phyloP scores from a whole-genome alignment of 2,888 invertebrate genomes.

The Amphipyra berbera region DNA sequence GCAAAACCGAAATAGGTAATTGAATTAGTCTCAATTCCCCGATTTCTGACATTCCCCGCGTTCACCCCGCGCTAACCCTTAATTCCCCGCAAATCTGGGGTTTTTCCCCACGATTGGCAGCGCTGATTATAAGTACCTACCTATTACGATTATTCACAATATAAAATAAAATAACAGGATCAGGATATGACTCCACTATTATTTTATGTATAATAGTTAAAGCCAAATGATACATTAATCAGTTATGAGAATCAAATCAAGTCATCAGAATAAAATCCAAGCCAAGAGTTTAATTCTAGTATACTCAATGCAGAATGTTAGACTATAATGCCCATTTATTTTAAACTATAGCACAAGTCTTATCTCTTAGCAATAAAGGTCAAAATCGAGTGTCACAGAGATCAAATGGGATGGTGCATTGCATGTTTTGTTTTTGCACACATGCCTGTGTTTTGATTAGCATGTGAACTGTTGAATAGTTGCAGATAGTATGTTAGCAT shows the following conservation, averaged over 20 bases:
- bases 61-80: too few species aligned
- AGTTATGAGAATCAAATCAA: constrained; percentile 7
- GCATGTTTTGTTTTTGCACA: constrained; percentile 67
- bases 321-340: constrained; percentile 20
- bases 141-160: neutral
- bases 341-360: constrained; percentile 16
- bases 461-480: constrained; percentile 68
- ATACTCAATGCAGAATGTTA: constrained; percentile 24
- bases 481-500: constrained; percentile 58
- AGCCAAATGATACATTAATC: neutral
- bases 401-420: constrained; percentile 25
- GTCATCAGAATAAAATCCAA: constrained; percentile 4
- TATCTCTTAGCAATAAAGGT: constrained; percentile 34
- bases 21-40: too few species aligned
- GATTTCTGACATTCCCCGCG: too few species aligned
- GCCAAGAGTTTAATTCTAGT: constrained; percentile 9
- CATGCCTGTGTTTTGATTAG: constrained; percentile 69
- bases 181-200: neutral
- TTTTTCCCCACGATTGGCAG: too few species aligned
- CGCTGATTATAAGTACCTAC: too few species aligned
- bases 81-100: too few species aligned
- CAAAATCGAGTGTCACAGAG: constrained; percentile 23
- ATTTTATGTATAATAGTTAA: neutral
- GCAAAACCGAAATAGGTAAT: too few species aligned
- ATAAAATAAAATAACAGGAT: neutral